phyloP scores from a whole-genome alignment of 2,113 vertebrate species.

The Pyrgilauda ruficollis region DNA sequence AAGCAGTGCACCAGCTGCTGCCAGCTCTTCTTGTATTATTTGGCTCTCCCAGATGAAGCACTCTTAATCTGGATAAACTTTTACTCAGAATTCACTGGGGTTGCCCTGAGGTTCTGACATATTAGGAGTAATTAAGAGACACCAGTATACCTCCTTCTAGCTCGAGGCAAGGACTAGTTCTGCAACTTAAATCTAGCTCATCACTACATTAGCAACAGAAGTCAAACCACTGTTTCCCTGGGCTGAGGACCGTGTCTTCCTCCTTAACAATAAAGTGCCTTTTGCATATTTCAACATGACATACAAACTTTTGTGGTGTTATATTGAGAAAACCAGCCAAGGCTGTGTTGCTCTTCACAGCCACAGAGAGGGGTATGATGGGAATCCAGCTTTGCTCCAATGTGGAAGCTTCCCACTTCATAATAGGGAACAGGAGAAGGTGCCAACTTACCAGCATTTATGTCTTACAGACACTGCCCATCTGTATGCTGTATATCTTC shows the following conservation, averaged over 20 bases:
- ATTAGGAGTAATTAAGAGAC: background rate
- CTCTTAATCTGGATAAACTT: background rate
- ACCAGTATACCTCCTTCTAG: background rate
- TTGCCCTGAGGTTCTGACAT: background rate
- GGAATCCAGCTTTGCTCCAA: background rate
- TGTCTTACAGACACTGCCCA: background rate
- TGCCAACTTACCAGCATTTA: background rate
- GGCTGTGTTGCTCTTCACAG: background rate
- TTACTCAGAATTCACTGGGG: background rate
- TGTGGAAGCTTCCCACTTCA: background rate
- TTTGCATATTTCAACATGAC: background rate
- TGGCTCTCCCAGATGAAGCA: background rate
- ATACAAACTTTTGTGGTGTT: background rate
- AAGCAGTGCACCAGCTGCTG: background rate
- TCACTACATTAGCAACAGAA: background rate
- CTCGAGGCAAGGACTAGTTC: background rate
- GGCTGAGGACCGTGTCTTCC: background rate
- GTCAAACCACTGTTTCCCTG: background rate
- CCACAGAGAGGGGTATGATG: background rate
- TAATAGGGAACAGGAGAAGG: background rate
- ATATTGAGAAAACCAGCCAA: background rate
- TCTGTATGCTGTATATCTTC: background rate
- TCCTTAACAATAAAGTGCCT: background rate
- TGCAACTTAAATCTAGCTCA: background rate
- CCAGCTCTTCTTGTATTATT: background rate